Base-by-base conservation (phyloP, 2,113 vertebrate genomes). In the Gila orcuttii region DNA sequence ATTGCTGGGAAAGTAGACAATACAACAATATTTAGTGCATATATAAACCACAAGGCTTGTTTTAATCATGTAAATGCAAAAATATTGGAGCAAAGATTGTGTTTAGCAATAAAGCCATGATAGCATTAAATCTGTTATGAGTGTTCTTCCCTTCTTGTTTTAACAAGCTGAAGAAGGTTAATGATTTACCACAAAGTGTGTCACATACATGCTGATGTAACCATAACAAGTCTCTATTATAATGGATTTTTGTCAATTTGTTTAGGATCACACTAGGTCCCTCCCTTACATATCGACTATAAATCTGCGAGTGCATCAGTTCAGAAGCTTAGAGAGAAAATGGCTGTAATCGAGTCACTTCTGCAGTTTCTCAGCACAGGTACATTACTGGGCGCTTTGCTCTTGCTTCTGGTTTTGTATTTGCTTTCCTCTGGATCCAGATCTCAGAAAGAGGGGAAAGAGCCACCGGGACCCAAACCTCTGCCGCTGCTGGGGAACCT, bases 401-500 rank as follows among this genome's bases (percentile, higher is more conserved):
- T 87, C 15, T 10, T 92, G 7, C 52, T 94, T 21, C 69, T 93
- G 2, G 2, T 88, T n/a, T 5, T 93, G 10, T 89, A 82, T 80
- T 15, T 93, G 0, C 0, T 92, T 15, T 89, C 52, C 10, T 64
- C 78, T 21, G 19, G 3, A 28, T 80, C 84, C 23, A 66, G 8
- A 8, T 84, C 75, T 4, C 75, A 76, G 21, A 85, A 86, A 59
- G 33, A 0, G 0, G 0, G 64, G 5, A 91, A 76, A 45, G 91
- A 90, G 31, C 94, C 94, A 59, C 93, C 93, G 0, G 94, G 93
- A 42, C 93, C 93, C 1, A 91, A 88, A 78, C 87, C 91, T 8
- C 80, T 93, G 39, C 94, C 93, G 0, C 80, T 95, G 31, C 81
- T 94, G 85, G 93, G 93, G 6, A 94, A 94, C 88, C 85, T 95